phyloP scores from a whole-genome alignment of 2,113 vertebrate species.

The Eulacestoma nigropectus region DNA sequence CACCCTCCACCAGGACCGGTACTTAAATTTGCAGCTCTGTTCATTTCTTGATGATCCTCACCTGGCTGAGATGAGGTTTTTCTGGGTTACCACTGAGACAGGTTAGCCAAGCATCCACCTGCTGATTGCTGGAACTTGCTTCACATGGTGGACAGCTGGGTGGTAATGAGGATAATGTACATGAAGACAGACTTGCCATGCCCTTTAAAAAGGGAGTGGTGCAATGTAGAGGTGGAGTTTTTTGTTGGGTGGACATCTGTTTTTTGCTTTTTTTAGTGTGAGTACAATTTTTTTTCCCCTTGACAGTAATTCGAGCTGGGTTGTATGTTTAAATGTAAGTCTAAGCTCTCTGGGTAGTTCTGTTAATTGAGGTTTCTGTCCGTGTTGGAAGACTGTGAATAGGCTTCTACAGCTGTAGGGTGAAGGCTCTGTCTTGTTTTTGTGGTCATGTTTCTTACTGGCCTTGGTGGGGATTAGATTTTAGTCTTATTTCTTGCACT shows the following conservation, averaged over 20 bases:
- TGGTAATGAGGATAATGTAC: not conserved
- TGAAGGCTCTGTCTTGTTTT: not conserved
- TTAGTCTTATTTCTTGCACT: not conserved
- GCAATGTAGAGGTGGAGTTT: fast-evolving
- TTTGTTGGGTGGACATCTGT: fast-evolving
- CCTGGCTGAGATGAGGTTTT: not conserved
- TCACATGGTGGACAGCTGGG: not conserved
- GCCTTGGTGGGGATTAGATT: not conserved
- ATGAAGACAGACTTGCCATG: not conserved
- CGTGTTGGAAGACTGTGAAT: not conserved
- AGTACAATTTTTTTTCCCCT: not conserved
- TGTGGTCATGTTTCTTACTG: not conserved
- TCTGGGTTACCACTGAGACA: not conserved
- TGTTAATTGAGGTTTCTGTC: not conserved
- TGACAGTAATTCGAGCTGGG: not conserved
- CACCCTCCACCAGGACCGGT: not conserved
- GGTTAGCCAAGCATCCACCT: not conserved
- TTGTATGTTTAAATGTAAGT: not conserved
- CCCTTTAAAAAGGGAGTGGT: not conserved
- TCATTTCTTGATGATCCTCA: not conserved
- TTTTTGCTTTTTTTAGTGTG: not conserved
- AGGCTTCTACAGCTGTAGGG: not conserved
- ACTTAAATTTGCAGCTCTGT: not conserved
- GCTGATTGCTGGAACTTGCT: not conserved
- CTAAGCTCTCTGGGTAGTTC: not conserved